Base-by-base conservation (phyloP, 2,888 invertebrate genomes). In the Gryllus longicercus region DNA sequence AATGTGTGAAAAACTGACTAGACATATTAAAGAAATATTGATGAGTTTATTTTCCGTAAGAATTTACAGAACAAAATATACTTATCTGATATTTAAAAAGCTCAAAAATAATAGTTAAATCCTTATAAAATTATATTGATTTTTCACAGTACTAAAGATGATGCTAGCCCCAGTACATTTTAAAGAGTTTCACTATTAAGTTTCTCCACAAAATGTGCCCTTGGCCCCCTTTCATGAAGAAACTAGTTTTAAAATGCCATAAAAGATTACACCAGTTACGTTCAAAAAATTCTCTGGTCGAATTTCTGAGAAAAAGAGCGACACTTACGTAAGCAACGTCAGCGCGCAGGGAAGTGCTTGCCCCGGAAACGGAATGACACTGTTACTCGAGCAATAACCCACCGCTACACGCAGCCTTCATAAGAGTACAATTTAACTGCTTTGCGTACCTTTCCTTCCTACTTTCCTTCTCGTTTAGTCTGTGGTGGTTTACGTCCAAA, bases 371-470 rank as follows among this genome's bases (percentile, higher is more conserved):
- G 63, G 63, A 63, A 63, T n/a, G 63, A 63, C 63, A 63, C 63
- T n/a, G 63, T 63, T 63, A 63, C 63, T n/a, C 63, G 14, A 63
- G 63, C 63, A 63, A 63, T 63, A 63, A 63, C 63, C 63, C n/a
- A 63, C 63, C 8, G 0, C 63, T 11, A 63, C 63, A 63, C n/a
- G 63, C 63, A 63, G 63, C 63, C 14, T 63, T 63, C 63, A 63
- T 63, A 63, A 63, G 63, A 63, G 63, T 63, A 63, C 63, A 63
- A 63, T 63, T 63, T 63, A 63, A 63, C 63, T 18, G 63, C 63
- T 63, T n/a, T 14, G 63, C 63, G 63, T 63, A 63, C 16, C 16
- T 63, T 63, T 63, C 63, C 63, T 63, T 63, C 63, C 63, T 63
- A n/a, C 63, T 63, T 63, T 63, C 63, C n/a, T 63, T 63, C n/a